These are phyloP conservation scores for Orgyia antiqua DNA, from an alignment of 2,888 invertebrate genomes.

Conservation along the genomic window DNA sequence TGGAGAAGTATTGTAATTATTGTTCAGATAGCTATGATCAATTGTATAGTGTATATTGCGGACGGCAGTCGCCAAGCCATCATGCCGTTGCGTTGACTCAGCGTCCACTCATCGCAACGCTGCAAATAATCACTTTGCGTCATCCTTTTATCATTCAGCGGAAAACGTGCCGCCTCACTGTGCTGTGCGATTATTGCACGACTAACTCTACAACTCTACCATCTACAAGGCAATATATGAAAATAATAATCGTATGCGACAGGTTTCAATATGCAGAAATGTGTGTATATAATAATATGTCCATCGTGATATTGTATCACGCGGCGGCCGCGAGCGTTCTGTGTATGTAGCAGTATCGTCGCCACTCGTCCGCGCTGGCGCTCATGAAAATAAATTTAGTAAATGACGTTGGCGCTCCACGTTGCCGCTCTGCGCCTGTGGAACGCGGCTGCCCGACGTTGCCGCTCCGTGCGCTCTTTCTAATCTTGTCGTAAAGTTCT, in stretches of 20 bases:
- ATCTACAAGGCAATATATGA: conserved; percentile 19
- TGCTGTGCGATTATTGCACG: conserved; percentile 41
- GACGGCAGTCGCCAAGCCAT: conserved; percentile 22
- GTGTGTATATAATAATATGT: conserved; percentile 46
- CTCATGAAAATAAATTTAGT: conserved; percentile 78
- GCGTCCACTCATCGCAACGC: conserved; percentile 71
- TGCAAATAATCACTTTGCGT: conserved; percentile 77
- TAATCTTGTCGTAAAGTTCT: conserved; percentile 79
- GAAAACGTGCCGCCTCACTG: conserved; percentile 62
- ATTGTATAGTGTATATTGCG: too few relatives aligned
- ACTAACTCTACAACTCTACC: conserved; percentile 32
- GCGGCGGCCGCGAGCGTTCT: conserved; percentile 45
- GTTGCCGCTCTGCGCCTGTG: conserved; percentile 68
- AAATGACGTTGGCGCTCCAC: conserved; percentile 71
- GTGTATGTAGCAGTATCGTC: conserved; percentile 58
- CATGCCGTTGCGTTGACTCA: conserved; percentile 60
- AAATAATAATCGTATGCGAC: conserved; percentile 44
- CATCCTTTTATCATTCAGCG: conserved; percentile 67
- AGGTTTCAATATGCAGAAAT: conserved; percentile 56
- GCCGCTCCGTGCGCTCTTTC: conserved; percentile 74
- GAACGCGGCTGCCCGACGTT: conserved; percentile 74
- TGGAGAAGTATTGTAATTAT: too few relatives aligned
- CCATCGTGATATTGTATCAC: conserved; percentile 54
- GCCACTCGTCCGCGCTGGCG: conserved; percentile 73
- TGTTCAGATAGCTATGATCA: too few relatives aligned